Percentiles rank a stretch among this genome's conserved stretches.
Conservation (phyloP, 2,797 vertebrate genomes). For the Natrix natrix region DNA sequence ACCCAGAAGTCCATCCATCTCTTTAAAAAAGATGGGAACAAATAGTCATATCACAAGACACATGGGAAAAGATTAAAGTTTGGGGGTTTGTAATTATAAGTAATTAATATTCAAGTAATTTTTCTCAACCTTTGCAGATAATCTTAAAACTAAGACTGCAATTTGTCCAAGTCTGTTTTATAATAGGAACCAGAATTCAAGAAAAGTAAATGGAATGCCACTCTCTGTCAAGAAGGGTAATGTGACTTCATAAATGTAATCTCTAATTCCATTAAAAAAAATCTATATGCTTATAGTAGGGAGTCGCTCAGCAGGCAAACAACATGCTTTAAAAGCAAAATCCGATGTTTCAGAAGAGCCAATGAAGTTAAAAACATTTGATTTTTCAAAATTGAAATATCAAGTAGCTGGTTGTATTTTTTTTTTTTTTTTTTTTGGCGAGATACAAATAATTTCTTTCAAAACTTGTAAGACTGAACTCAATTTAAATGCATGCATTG, state of each 20-base stretch:
- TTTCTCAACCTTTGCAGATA: not conserved
- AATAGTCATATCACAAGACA: not conserved
- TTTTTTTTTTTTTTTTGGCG: constrained; percentile 41
- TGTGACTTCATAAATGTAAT: constrained; percentile 22
- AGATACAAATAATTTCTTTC: constrained; percentile 53
- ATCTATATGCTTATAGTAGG: constrained; percentile 35
- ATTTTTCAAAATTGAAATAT: constrained; percentile 34
- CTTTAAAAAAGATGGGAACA: not conserved
- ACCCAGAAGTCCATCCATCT: not conserved
- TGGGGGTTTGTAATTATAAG: not conserved
- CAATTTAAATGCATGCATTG: constrained; percentile 47
- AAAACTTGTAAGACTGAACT: constrained; percentile 43
- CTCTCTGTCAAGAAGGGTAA: constrained; percentile 11
- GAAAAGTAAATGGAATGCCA: not conserved
- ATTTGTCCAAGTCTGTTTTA: not conserved
- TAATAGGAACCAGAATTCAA: not conserved
- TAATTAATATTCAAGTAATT: not conserved
- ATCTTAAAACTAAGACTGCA: not conserved
- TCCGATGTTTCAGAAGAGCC: constrained; percentile 25
- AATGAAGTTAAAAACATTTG: constrained; percentile 22
- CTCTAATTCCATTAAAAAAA: constrained; percentile 29
- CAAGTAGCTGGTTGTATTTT: constrained; percentile 23
- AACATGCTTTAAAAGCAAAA: constrained; percentile 47
- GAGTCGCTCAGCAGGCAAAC: constrained; percentile 35
- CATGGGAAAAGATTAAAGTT: not conserved